phyloP scores from a whole-genome alignment of 2,888 invertebrate species.

The Parelbella ahira region DNA sequence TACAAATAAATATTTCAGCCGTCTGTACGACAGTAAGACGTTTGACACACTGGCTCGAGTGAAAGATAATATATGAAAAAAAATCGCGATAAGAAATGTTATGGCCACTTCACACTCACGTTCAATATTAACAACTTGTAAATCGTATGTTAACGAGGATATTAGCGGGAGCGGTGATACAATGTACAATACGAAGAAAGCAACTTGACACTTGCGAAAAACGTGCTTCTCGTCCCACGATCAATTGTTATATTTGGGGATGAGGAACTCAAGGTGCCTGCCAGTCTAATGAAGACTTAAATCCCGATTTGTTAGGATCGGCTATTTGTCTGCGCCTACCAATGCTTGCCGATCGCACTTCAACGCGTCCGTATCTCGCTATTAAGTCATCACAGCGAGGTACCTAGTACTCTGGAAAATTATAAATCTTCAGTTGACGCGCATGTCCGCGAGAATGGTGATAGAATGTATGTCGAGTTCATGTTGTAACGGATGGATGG shows the following conservation, averaged over 20 bases:
- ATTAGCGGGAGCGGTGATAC: not conserved
- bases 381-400: too few species aligned
- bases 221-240: too few species aligned
- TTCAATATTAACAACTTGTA: conserved; percentile 12
- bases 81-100: conserved; percentile 18
- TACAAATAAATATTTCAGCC: conserved; percentile 8
- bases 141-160: not conserved
- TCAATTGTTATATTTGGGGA: too few species aligned
- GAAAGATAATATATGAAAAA: conserved; percentile 23
- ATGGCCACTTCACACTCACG: conserved; percentile 6
- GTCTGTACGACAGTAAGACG: conserved; percentile 18
- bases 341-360: too few species aligned
- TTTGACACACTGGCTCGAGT: conserved; percentile 18
- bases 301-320: too few species aligned
- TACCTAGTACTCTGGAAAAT: too few species aligned
- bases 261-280: too few species aligned
- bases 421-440: not conserved
- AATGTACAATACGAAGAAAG: not conserved
- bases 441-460: not conserved
- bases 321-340: too few species aligned
- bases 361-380: too few species aligned
- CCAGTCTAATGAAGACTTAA: too few species aligned
- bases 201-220: too few species aligned
- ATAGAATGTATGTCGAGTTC: not conserved
- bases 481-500: conserved; percentile 4